These are phyloP conservation scores for Nanorana parkeri DNA, from an alignment of 2,113 vertebrate genomes.

Conservation along the genomic window DNA sequence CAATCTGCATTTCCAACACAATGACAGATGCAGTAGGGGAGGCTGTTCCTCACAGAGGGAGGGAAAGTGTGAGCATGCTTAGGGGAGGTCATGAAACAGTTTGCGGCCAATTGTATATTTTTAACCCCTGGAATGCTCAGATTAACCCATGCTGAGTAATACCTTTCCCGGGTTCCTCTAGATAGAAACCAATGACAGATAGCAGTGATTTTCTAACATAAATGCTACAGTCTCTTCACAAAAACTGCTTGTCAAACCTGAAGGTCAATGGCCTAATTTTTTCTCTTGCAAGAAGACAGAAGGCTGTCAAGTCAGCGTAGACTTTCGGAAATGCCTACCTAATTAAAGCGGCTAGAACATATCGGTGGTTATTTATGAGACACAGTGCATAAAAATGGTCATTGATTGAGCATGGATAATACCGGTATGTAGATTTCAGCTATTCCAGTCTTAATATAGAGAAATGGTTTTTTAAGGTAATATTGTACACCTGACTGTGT, in stretches of 20 bases:
- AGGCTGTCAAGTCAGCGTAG: not conserved
- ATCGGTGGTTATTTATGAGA: not conserved
- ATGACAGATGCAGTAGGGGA: slow-evolving; percentile 31
- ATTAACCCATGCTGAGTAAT: not conserved
- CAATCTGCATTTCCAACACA: slow-evolving; percentile 30
- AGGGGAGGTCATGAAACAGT: slow-evolving; percentile 9
- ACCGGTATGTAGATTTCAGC: too few relatives aligned
- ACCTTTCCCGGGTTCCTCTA: not conserved
- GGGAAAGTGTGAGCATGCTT: slow-evolving; percentile 11
- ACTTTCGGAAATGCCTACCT: not conserved
- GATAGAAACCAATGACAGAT: not conserved
- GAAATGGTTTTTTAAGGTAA: too few relatives aligned
- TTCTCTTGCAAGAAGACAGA: not conserved
- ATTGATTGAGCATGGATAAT: not conserved
- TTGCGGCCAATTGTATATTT: not conserved
- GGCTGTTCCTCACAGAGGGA: slow-evolving; percentile 13
- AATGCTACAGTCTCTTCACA: not conserved
- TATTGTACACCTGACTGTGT: too few relatives aligned
- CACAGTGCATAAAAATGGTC: not conserved
- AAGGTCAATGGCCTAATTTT: not conserved
- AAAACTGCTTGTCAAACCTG: not conserved
- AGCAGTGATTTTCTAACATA: not conserved
- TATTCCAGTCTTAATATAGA: too few relatives aligned
- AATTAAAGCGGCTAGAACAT: not conserved
- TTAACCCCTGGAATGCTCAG: not conserved